Conservation (phyloP, 2,888 invertebrate species). For the Drosophila pseudotakahashii region DNA sequence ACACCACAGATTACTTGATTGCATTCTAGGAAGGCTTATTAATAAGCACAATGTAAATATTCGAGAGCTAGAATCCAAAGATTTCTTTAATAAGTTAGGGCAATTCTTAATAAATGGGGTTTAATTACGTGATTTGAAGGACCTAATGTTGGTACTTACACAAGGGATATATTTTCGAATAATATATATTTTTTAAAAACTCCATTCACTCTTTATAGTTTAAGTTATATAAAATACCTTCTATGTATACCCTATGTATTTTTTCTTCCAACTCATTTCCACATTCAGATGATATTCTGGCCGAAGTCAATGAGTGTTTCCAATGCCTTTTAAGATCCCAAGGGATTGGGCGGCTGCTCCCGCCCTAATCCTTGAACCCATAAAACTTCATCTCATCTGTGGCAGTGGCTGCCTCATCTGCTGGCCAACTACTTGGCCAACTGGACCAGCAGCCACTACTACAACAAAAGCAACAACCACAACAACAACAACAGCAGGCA, state of each 20-base stretch:
- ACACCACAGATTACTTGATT: slow-evolving; percentile 13
- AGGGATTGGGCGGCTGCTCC: slow-evolving; percentile 23
- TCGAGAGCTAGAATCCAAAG: neutral
- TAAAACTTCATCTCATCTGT: slow-evolving; percentile 40
- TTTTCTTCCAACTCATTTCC: neutral
- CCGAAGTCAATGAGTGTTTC: neutral
- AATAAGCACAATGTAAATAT: neutral
- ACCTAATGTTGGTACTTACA: too few species aligned
- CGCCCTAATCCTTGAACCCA: slow-evolving; percentile 72
- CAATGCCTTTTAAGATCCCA: neutral
- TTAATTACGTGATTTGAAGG: too few species aligned
- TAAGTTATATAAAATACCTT: neutral
- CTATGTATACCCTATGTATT: neutral
- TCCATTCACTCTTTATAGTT: too few species aligned
- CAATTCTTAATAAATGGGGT: too few species aligned
- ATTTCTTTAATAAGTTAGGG: too few species aligned
- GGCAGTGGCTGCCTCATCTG: slow-evolving; percentile 21
- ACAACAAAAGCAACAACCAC: neutral
- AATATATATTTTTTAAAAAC: too few species aligned
- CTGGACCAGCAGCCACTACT: slow-evolving; percentile 20
- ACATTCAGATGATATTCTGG: neutral
- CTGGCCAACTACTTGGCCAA: slow-evolving; percentile 28
- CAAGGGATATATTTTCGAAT: too few species aligned
- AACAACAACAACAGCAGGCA: slow-evolving; percentile 50
- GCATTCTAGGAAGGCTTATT: slow-evolving; percentile 1